Evolutionary conservation across 2,888 invertebrate genomes (phyloP).

Genomic region (Hoplodrina blanda): DNA sequence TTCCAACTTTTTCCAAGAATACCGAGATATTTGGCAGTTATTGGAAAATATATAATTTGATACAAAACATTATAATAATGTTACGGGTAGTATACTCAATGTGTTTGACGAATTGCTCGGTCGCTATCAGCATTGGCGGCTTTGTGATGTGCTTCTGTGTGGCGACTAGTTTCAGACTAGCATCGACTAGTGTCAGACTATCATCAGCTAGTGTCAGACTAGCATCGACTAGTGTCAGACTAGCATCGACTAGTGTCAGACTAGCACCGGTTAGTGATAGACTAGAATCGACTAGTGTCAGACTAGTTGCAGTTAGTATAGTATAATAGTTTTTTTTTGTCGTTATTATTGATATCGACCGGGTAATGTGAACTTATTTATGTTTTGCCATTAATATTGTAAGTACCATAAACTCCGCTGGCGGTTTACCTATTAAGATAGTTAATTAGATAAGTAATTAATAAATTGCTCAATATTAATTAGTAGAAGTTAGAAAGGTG

Average conservation of each 20-base stretch:
- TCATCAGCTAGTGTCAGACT: too few relatives aligned
- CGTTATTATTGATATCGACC: slow-evolving; percentile 16
- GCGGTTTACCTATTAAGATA: slow-evolving; percentile 33
- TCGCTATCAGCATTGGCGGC: neutral
- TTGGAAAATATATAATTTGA: neutral
- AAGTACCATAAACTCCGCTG: slow-evolving; percentile 41
- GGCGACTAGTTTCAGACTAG: too few relatives aligned
- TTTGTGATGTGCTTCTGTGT: neutral
- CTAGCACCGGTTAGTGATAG: too few relatives aligned
- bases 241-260: too few relatives aligned
- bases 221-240: too few relatives aligned
- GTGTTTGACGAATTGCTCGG: neutral
- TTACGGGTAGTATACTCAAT: slow-evolving; percentile 10
- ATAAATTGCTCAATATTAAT: slow-evolving; percentile 47
- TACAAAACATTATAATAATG: neutral
- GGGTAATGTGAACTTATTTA: slow-evolving; percentile 26
- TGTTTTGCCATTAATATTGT: slow-evolving; percentile 33
- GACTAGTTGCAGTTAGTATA: too few relatives aligned
- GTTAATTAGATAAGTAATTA: slow-evolving; percentile 16
- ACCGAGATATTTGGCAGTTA: neutral
- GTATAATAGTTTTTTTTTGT: too few relatives aligned
- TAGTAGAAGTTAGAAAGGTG: slow-evolving; percentile 31
- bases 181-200: too few relatives aligned
- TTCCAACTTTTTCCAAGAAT: slow-evolving; percentile 6
- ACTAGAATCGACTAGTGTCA: too few relatives aligned